Evolutionary conservation across 2,113 vertebrate species (phyloP).

Genomic region (Romanogobio albipinnatus): DNA sequence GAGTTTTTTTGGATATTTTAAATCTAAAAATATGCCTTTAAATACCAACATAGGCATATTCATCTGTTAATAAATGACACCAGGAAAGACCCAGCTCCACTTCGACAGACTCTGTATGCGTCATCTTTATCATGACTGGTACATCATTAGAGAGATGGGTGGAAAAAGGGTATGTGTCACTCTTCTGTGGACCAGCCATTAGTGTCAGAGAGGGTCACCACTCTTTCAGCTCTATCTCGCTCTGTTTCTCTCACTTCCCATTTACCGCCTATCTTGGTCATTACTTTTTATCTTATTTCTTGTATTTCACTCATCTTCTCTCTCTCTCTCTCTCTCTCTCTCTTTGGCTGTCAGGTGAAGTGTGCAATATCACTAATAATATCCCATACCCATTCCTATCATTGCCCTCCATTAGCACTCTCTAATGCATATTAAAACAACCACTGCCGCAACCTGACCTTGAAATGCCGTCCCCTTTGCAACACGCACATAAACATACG

Average conservation of each 20-base stretch:
- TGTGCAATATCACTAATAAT: constrained; percentile 50
- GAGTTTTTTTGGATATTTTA: too few relatives aligned
- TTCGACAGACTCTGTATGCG: constrained; percentile 5
- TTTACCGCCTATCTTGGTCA: constrained; percentile 34
- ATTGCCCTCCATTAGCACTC: constrained; percentile 45
- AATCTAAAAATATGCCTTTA: not conserved
- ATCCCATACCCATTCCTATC: constrained; percentile 50
- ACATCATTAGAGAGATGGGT: constrained; percentile 58
- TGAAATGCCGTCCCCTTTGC: constrained; percentile 35
- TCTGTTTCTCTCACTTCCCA: constrained; percentile 13
- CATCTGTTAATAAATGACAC: not conserved
- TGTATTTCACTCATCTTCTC: constrained; percentile 20
- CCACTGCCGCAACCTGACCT: constrained; percentile 54
- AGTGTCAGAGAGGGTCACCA: constrained; percentile 43
- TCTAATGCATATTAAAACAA: constrained; percentile 55
- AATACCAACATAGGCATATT: not conserved
- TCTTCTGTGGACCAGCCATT: constrained; percentile 49
- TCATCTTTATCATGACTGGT: constrained; percentile 45
- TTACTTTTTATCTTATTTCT: constrained; percentile 36
- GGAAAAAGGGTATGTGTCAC: constrained; percentile 34
- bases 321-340: not conserved
- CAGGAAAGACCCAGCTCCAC: not conserved
- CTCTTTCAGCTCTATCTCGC: constrained; percentile 5
- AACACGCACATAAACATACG: constrained; percentile 45
- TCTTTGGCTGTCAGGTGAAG: constrained; percentile 15